These are phyloP conservation scores for Drosophila hamatofila DNA, from an alignment of 2,888 invertebrate genomes.

Conservation along the genomic window DNA sequence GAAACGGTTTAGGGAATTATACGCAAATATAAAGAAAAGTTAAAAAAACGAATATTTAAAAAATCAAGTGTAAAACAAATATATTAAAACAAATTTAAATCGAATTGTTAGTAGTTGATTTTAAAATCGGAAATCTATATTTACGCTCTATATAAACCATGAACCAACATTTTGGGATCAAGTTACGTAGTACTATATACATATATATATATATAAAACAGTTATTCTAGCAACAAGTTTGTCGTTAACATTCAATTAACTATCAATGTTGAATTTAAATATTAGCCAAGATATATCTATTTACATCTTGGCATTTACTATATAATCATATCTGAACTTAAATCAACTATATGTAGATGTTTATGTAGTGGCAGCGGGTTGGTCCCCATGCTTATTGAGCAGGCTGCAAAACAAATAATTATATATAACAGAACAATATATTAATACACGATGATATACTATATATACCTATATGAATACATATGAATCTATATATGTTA, in stretches of 20 bases:
- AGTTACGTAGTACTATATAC: conserved; percentile 12
- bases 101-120: conserved; percentile 6
- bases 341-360: neutral
- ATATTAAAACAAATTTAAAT: neutral
- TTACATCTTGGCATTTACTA: conserved; percentile 9
- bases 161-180: conserved; percentile 25
- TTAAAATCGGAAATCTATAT: neutral
- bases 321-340: neutral
- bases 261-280: conserved; percentile 42
- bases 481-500: conserved; percentile 8
- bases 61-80: neutral
- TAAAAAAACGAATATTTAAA: conserved; percentile 9
- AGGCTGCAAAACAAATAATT: conserved; percentile 33
- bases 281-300: conserved; percentile 24
- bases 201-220: conserved; percentile 8
- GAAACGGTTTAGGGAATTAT: conserved; percentile 46
- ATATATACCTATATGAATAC: conserved; percentile 11
- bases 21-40: neutral
- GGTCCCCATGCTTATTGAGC: conserved; percentile 46
- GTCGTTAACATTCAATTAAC: conserved; percentile 42
- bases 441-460: conserved; percentile 10
- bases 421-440: conserved; percentile 16
- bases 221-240: conserved; percentile 8
- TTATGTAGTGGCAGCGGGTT: conserved; percentile 43
- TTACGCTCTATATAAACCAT: neutral